phyloP scores from a whole-genome alignment of 2,113 vertebrate genomes.

The Gracilinanus agilis region DNA sequence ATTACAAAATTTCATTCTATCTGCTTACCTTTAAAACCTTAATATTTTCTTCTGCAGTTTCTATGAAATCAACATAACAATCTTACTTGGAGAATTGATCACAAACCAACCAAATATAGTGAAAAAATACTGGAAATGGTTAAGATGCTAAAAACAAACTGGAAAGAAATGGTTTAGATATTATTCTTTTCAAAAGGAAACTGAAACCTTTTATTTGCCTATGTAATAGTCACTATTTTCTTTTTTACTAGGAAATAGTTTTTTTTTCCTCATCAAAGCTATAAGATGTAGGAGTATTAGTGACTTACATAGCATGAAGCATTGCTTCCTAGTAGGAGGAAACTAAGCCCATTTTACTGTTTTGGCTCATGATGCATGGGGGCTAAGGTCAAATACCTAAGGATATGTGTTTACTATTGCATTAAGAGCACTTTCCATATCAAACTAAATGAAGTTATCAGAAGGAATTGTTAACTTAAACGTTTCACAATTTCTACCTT shows the following conservation, averaged over 20 bases:
- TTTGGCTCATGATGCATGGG: slow-evolving; percentile 41
- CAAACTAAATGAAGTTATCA: slow-evolving; percentile 17
- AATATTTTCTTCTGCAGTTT: slow-evolving; percentile 44
- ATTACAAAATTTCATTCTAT: neutral
- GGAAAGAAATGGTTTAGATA: slow-evolving; percentile 1
- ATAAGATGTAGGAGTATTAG: slow-evolving; percentile 21
- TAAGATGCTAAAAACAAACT: slow-evolving; percentile 27
- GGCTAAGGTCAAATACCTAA: slow-evolving; percentile 32
- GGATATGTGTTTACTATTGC: neutral
- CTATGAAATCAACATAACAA: neutral
- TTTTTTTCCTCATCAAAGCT: slow-evolving; percentile 18
- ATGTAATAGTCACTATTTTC: neutral
- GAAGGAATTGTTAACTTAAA: neutral
- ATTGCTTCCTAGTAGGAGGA: slow-evolving; percentile 5
- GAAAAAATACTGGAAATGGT: slow-evolving; percentile 15
- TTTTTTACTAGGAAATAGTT: neutral
- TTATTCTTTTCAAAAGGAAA: neutral
- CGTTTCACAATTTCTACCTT: slow-evolving; percentile 12
- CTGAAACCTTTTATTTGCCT: neutral
- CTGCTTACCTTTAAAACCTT: slow-evolving; percentile 28
- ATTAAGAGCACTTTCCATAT: slow-evolving; percentile 23
- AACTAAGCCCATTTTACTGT: slow-evolving; percentile 1
- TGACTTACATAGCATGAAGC: slow-evolving; percentile 37
- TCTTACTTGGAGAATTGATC: slow-evolving; percentile 12
- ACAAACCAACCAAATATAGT: slow-evolving; percentile 33